Evolutionary conservation across 1,140 invertebrate species (phyloP), one percentile per base, ranked within the genome.

Genomic region (Pseudomyrmex sp.): DNA sequence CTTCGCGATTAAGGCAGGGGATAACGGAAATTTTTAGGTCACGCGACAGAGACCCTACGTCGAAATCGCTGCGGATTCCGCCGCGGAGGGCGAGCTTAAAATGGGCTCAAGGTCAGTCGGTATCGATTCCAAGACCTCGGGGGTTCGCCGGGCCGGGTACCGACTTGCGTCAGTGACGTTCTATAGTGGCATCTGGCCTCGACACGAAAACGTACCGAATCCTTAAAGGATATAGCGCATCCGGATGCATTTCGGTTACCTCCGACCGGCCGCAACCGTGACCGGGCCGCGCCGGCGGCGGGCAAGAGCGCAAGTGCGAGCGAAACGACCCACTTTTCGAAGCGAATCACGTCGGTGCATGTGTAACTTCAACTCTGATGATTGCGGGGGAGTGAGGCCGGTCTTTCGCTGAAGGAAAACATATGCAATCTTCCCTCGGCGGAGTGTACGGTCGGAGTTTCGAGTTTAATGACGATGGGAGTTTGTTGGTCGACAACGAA

Each of bases 101-200:
- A 91, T 91, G 86, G 5, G 92, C 88, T 91, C 92, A 92, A 92
- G 92, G 92, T 91, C 89, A 82, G 70, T 87, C 20, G 62, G 46
- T 91, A 92, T 92, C 90, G 92, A 92, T 92, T 91, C 72, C 69
- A 56, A 61, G 72, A 72, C 66, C 84, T 82, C 85, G 83, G 85
- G 85, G 52, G 88, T 87, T 91, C 91, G 90, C 91, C 82, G 69
- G 75, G 89, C 88, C 88, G 88, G 88, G 77, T 79, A 65, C 85
- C 59, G 10, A 83, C 82, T 88, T 91, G 85, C 88, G 89, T 91
- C 90, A 92, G 72, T 62, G 18, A 56, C 20, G 50, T 75, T 50
- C 83, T 88, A 86, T 77, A 88, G 61, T 44, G 44, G 7, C 7
- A 23, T 12, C 52, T 63, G 85, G 79, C 88, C 84, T 86, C 87